A percentile compares a stretch with the other conserved stretches of the same genome.
These are phyloP conservation scores for Bibio marci DNA, from an alignment of 2,888 invertebrate species.

Conservation along the genomic window DNA sequence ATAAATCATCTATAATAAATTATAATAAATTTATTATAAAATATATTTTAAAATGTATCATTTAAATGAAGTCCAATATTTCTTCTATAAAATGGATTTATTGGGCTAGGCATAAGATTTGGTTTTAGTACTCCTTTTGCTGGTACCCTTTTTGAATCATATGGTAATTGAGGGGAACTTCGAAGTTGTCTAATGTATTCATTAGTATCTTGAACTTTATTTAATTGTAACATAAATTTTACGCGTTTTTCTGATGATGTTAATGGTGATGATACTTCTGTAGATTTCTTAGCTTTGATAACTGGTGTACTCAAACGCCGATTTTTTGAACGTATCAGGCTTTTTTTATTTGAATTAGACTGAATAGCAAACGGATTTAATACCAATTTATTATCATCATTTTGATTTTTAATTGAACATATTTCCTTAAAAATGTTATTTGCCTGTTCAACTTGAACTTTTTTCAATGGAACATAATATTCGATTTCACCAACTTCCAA, in stretches of 20 bases:
- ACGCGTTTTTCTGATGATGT: conserved; percentile 38
- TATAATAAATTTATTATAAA: too few relatives aligned
- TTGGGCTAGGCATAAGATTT: conserved; percentile 45
- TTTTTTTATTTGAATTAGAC: background rate
- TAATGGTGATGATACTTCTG: conserved; percentile 4
- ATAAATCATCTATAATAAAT: too few relatives aligned
- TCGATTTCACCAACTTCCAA: conserved; percentile 29
- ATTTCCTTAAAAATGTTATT: too few relatives aligned
- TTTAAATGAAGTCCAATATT: conserved; percentile 20
- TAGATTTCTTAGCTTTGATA: conserved; percentile 2
- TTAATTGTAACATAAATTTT: conserved; percentile 51
- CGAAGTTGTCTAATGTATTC: conserved; percentile 55
- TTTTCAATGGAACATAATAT: conserved; percentile 22
- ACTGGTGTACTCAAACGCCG: conserved; percentile 5
- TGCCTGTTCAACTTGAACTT: conserved; percentile 19
- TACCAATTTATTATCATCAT: conserved; percentile 9
- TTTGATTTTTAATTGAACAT: conserved; percentile 8
- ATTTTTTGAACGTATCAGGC: background rate
- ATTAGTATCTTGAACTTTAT: conserved; percentile 50
- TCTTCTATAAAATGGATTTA: conserved; percentile 59
- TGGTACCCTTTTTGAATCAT: conserved; percentile 51
- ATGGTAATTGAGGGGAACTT: conserved; percentile 58
- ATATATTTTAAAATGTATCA: too few relatives aligned
- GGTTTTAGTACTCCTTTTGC: conserved; percentile 55
- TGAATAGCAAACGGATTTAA: conserved; percentile 15